Evolutionary conservation across 2,113 vertebrate species (phyloP), one percentile per base, ranked within the genome.

Genomic region (Erythrocebus patas): DNA sequence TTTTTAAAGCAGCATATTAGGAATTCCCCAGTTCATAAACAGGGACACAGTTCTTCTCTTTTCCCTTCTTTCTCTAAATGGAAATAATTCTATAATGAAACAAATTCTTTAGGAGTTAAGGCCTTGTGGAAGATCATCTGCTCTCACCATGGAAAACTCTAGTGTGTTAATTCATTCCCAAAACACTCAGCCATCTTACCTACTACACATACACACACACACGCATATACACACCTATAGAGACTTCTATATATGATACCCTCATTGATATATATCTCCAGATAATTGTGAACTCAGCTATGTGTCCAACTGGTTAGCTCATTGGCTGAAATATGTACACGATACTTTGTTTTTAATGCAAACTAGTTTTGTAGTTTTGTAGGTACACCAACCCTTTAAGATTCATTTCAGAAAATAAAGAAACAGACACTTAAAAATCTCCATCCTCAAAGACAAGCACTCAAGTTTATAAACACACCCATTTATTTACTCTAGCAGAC

Each of bases 111-210:
- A 84, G 35, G 32, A 18, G 1, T 57, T 45, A 70, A 75, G 75
- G 32, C 7, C 72, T 85, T 89, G 55, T 3, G 14, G 40, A 70
- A 14, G 18, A 50, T 66, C 55, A 72, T 93, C 50, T 84, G 23
- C 18, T 95, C 3, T 87, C 35, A 82, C 50, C 27, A 61, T 66
- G 13, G 73, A 86, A 90, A 93, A 32, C 45, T 91, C 43, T 84
- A 50, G 18, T 81, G 88, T 32, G 76, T 48, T 73, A 76, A 64
- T 79, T 86, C 11, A 84, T 96, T 96, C 95, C 95, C 75, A 89
- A 79, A 94, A 68, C 32, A 27, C 38, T 70, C 75, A 88, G n/a
- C 32, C 52, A 52, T 45, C 11, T 90, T 59, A 82, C 70, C 59
- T 80, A 61, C 72, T n/a, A 76, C 18, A 86, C 32, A 66, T 30